Evolutionary conservation across 2,797 vertebrate species (phyloP), one percentile per base, ranked within the genome.

Genomic region (Gila robusta): DNA sequence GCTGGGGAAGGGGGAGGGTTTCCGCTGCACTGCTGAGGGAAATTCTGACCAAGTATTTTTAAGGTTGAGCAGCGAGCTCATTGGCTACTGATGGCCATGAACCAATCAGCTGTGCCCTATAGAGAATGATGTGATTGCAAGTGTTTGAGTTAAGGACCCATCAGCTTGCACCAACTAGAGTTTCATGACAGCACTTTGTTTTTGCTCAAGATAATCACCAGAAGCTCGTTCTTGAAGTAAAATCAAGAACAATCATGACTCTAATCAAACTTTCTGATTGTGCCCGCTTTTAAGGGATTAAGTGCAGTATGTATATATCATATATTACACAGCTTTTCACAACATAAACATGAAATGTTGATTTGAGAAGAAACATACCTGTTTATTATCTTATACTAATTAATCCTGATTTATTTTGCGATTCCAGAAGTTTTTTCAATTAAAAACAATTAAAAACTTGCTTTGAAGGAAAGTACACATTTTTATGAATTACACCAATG

Each of bases 401-500:
- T 21, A 69, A 37, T 37, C 8, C 19, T 37, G 19, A 39, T 69
- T 10, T 37, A 69, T 69, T 69, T 23, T 1, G 35, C 8, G 10
- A 39, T 70, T 70, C 35, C 23, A 26, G 10, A 62, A 11, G 10
- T 12, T 12, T 26, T 11, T 26, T 62, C 59, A 12, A 26, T 62
- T 47, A 62, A 26, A 26, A 26, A 6, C 59, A 5, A 32, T 14
- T 6, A 28, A 28, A n/a, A 64, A 64, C 5, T 28, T 26, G n/a
- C n/a, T 62, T 28, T 5, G 2, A 3, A 14, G 5, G 59, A 28
- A 62, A 64, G 5, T 3, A 28, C 4, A 64, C 1, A 66, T 32
- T 17, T 66, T 14, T 6, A 32, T 32, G 62, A 66, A 17, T 66
- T 66, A 32, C 87, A 89, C 82, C 91, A 92, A 91, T 84, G 90